Conservation (phyloP, 1,140 invertebrate species). For the Trichoplusia ni region DNA sequence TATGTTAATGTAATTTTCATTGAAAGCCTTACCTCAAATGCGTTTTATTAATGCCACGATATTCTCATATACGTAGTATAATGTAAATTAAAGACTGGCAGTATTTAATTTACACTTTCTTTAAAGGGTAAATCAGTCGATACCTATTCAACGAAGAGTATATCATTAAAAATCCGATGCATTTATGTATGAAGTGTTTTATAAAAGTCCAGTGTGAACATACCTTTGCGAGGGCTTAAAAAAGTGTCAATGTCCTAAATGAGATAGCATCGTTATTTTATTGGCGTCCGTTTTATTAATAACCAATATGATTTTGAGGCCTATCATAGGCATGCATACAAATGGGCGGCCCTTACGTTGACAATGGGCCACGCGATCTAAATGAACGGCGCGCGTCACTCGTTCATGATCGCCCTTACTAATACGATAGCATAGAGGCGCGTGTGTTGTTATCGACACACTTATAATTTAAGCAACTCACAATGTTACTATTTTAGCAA, state of each 20-base stretch:
- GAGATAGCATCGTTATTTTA: conserved; percentile 21
- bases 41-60: conserved; percentile 1
- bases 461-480: neutral
- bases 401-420: conserved; percentile 33
- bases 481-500: too few species aligned
- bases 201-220: conserved; percentile 16
- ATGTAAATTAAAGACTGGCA: too few species aligned
- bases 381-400: conserved; percentile 34
- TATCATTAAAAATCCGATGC: conserved; percentile 11
- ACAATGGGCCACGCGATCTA: conserved; percentile 41
- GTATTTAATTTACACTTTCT: conserved; percentile 20
- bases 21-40: conserved; percentile 1
- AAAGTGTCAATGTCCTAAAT: conserved; percentile 22
- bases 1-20: conserved; percentile 10
- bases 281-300: conserved; percentile 26
- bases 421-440: conserved; percentile 11
- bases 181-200: conserved; percentile 9
- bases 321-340: conserved; percentile 44
- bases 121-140: conserved; percentile 2
- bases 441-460: conserved; percentile 17
- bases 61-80: neutral
- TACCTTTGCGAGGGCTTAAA: conserved; percentile 16
- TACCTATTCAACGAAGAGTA: conserved; percentile 7
- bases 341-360: conserved; percentile 37
- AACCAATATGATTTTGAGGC: conserved; percentile 36